Conservation (phyloP, 2,797 vertebrate species). For the Dendrocincla tyrannina region DNA sequence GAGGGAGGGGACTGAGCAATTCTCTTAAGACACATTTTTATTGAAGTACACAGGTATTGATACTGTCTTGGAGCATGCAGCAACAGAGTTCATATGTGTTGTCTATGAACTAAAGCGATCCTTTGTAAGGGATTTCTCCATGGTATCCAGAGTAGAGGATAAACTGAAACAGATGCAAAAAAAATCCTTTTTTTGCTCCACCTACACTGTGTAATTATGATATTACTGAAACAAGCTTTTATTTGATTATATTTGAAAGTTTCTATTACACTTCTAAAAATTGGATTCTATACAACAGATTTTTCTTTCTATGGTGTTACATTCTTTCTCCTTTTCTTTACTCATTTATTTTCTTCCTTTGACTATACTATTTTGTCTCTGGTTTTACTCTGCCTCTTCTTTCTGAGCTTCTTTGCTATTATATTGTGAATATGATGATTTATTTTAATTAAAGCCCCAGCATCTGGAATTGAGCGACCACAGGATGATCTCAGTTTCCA, state of each 20-base stretch:
- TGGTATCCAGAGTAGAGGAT: neutral
- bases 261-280: neutral
- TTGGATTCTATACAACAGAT: neutral
- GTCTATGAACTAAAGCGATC: neutral
- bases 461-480: neutral
- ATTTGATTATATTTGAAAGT: neutral
- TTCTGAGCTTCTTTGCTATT: neutral
- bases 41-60: neutral
- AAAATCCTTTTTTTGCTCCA: neutral
- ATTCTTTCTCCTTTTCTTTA: neutral
- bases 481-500: neutral
- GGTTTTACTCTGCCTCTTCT: neutral
- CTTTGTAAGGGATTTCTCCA: neutral
- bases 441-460: neutral
- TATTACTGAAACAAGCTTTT: neutral
- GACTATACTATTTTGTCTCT: neutral
- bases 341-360: neutral
- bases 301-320: neutral
- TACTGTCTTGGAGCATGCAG: neutral
- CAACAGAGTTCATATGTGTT: neutral
- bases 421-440: neutral
- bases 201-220: neutral
- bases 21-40: slow-evolving; percentile 42
- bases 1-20: neutral
- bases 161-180: slow-evolving; percentile 12